Evolutionary conservation across 37 sponge, comb jelly and placozoan species (phyloP).

Genomic region (Halisarca cf. caerulea): DNA sequence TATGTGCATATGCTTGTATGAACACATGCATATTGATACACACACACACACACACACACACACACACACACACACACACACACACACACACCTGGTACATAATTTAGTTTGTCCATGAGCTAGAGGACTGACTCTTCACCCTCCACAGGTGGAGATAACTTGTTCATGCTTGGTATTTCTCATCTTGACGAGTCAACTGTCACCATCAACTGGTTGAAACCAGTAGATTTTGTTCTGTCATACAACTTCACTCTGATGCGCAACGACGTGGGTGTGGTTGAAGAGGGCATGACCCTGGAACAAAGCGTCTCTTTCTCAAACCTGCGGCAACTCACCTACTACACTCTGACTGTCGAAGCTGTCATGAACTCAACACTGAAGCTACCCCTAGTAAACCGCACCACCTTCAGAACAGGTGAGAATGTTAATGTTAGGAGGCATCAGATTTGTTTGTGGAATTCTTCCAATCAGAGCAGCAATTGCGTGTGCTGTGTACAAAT

Average conservation of each 20-base stretch:
- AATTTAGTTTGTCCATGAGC: background rate
- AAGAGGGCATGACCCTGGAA: background rate
- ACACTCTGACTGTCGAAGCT: background rate
- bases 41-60: too few species aligned
- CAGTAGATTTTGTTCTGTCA: background rate
- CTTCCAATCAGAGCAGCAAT: too few species aligned
- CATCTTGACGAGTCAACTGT: background rate
- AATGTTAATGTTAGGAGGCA: too few species aligned
- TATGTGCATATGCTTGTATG: too few species aligned
- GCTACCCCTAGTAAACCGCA: background rate
- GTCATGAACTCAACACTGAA: background rate
- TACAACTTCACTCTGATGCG: background rate
- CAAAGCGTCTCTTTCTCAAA: background rate
- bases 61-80: background rate
- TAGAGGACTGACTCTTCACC: background rate
- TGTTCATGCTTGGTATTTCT: constrained; percentile 8
- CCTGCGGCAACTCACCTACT: background rate
- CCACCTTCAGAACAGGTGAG: constrained; percentile 13
- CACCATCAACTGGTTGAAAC: background rate
- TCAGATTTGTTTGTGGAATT: too few species aligned
- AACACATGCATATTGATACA: too few species aligned
- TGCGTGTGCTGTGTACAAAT: too few species aligned
- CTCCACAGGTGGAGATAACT: background rate
- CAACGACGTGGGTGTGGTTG: background rate
- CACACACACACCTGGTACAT: background rate